Conservation (phyloP, 2,888 invertebrate genomes). For the Copidosoma aretas region DNA sequence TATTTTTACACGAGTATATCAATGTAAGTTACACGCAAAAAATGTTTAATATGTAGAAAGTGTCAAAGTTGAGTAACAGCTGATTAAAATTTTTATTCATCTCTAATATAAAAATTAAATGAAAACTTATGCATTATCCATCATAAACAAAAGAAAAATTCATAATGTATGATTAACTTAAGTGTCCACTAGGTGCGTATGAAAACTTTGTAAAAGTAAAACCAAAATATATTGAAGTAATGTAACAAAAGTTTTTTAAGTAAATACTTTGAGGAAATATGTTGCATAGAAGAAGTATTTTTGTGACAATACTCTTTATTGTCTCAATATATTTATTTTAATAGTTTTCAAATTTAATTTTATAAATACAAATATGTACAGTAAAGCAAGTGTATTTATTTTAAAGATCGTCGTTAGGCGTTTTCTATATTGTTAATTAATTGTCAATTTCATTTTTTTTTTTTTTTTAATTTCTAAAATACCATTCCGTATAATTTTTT, state of each 20-base stretch:
- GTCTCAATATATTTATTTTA: slow-evolving; percentile 1
- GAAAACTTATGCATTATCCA: background rate
- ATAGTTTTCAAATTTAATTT: slow-evolving; percentile 12
- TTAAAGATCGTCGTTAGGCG: too few relatives aligned
- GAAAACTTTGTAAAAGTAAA: too few relatives aligned
- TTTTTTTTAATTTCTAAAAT: too few relatives aligned
- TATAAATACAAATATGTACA: slow-evolving; percentile 1
- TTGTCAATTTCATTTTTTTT: too few relatives aligned
- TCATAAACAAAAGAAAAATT: background rate
- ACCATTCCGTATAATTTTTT: too few relatives aligned
- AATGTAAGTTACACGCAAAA: slow-evolving; percentile 7
- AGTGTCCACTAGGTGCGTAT: too few relatives aligned
- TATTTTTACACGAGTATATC: slow-evolving; percentile 7
- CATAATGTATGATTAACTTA: background rate
- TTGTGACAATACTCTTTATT: background rate
- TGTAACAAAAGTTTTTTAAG: too few relatives aligned
- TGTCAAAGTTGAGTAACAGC: background rate
- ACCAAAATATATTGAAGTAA: too few relatives aligned
- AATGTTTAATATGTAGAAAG: background rate
- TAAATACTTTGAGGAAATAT: too few relatives aligned
- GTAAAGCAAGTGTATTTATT: too few relatives aligned
- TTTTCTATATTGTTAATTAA: too few relatives aligned
- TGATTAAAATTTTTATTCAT: background rate
- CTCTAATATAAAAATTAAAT: slow-evolving; percentile 1
- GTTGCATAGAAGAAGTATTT: too few relatives aligned